A percentile compares a stretch with the other conserved stretches of the same genome.
phyloP scores from a whole-genome alignment of 2,797 vertebrate genomes.

The Sebastes nivosus region DNA sequence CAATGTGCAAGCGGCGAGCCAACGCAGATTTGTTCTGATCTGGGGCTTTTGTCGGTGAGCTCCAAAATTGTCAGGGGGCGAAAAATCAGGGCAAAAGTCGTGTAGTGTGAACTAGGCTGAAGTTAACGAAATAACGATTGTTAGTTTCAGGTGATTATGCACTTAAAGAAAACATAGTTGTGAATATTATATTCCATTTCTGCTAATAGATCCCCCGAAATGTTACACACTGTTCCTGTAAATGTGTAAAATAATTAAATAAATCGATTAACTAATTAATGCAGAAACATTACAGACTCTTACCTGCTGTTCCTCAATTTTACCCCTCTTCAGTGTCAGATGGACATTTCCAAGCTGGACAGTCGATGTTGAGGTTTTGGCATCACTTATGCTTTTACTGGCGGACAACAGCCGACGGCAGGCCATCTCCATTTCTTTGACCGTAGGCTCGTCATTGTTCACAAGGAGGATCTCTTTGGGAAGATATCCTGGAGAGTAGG shows the following conservation, averaged over 20 bases:
- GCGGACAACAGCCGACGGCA: slow-evolving; percentile 40
- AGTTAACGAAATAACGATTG: no score
- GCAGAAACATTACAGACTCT: background rate
- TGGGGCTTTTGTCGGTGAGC: no score
- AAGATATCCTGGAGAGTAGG: rapidly evolving
- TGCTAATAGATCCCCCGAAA: no score
- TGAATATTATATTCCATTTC: no score
- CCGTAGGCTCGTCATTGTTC: slow-evolving; percentile 83
- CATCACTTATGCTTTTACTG: background rate
- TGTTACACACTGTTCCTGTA: no score
- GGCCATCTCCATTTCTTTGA: slow-evolving; percentile 81
- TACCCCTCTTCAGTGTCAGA: slow-evolving; percentile 67
- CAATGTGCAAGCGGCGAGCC: no score
- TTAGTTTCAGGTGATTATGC: no score
- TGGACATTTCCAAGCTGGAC: slow-evolving; percentile 35
- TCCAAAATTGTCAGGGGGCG: no score
- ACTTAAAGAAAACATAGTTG: no score
- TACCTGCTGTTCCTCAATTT: slow-evolving; percentile 83
- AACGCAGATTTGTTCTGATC: no score
- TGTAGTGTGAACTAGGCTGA: no score
- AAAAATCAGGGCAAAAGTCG: no score
- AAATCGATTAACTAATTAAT: background rate
- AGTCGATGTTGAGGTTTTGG: rapidly evolving
- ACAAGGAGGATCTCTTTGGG: slow-evolving; percentile 78
- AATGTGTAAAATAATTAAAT: background rate